Evolutionary conservation across 2,888 invertebrate species (phyloP).

Genomic region (Eristalinus sepulchralis): DNA sequence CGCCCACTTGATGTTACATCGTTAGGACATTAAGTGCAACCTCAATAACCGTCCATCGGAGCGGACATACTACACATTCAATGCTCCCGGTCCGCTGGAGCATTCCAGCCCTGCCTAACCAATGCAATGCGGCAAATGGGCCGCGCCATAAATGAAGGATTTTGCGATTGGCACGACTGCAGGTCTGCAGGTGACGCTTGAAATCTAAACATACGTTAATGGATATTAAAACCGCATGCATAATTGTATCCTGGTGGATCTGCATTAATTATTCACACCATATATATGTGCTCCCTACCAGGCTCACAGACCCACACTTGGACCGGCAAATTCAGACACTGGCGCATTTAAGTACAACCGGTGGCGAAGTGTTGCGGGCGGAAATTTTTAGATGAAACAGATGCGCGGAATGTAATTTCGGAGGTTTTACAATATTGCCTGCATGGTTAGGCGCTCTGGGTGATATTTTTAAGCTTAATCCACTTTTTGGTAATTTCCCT

Average conservation of each 20-base stretch:
- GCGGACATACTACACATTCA: not conserved
- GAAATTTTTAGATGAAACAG: constrained; percentile 54
- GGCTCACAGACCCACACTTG: not conserved
- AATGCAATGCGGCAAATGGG: constrained; percentile 57
- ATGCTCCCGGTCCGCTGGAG: not conserved
- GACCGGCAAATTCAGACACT: too few relatives aligned
- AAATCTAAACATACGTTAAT: constrained; percentile 71
- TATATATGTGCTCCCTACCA: too few relatives aligned
- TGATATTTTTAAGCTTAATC: constrained; percentile 61
- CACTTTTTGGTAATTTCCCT: constrained; percentile 57
- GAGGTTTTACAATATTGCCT: constrained; percentile 55
- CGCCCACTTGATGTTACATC: constrained; percentile 70
- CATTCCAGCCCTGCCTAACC: constrained; percentile 6
- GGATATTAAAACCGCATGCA: constrained; percentile 72
- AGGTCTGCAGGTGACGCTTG: constrained; percentile 66
- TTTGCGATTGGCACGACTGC: constrained; percentile 13
- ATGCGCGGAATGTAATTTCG: constrained; percentile 63
- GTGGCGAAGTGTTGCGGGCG: too few relatives aligned
- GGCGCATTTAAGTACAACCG: not conserved
- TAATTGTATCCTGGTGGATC: constrained; percentile 70
- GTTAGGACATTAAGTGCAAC: constrained; percentile 66
- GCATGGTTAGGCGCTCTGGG: constrained; percentile 35
- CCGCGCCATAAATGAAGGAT: constrained; percentile 56
- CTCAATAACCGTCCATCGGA: constrained; percentile 45
- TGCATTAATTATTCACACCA: constrained; percentile 70